A percentile compares a stretch with the other conserved stretches of the same genome.
Conservation (phyloP, 2,797 vertebrate genomes). For the Anguilla obscura region DNA sequence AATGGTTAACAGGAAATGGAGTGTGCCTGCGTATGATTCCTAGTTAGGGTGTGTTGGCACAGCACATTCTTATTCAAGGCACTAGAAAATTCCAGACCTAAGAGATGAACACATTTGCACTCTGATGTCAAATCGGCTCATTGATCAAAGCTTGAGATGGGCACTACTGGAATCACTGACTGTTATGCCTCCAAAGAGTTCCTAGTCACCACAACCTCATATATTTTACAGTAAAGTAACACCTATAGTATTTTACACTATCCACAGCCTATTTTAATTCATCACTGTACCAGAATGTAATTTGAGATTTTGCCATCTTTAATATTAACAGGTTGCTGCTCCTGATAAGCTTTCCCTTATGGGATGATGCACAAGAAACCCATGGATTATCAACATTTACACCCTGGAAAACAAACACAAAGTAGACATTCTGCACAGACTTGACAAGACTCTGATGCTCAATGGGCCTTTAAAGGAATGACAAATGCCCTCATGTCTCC, state of each 20-base stretch:
- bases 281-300: background rate
- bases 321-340: background rate
- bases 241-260: background rate
- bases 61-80: background rate
- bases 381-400: background rate
- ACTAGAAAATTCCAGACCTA: background rate
- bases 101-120: background rate
- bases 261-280: background rate
- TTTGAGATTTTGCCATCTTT: conserved; percentile 7
- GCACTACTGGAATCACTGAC: background rate
- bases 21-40: background rate
- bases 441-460: background rate
- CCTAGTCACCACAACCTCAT: background rate
- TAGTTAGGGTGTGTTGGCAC: background rate
- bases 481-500: background rate
- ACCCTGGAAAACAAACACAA: background rate
- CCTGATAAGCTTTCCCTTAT: background rate
- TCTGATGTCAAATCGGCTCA: conserved; percentile 1
- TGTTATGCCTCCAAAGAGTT: background rate
- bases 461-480: background rate
- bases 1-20: background rate
- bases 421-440: background rate
- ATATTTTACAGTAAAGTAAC: too few species aligned
- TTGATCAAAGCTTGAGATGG: background rate
- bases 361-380: background rate